Percentiles rank a stretch among this genome's conserved stretches.
Conservation (phyloP, 2,113 vertebrate genomes). For the Oncorhynchus mykiss region DNA sequence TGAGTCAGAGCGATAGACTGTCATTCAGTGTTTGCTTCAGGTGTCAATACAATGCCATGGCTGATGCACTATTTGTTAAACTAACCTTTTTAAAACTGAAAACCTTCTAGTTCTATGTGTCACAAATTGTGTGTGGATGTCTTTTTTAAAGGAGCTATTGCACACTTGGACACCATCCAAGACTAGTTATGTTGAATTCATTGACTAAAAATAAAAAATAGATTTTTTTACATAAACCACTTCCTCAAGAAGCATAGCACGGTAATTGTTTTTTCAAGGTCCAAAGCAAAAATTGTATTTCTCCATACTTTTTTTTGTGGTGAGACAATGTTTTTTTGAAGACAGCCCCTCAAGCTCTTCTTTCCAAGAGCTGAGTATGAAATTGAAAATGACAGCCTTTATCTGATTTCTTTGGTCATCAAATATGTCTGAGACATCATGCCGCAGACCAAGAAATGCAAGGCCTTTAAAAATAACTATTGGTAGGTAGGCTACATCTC, state of each 20-base stretch:
- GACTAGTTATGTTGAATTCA: background rate
- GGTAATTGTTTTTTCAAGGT: slow-evolving; percentile 12
- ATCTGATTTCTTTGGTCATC: slow-evolving; percentile 1
- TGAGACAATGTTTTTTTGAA: background rate
- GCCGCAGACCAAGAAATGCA: background rate
- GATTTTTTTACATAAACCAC: background rate
- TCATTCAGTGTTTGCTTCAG: background rate
- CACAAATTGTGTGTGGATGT: background rate
- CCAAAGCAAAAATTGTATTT: background rate
- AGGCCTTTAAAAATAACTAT: slow-evolving; percentile 5
- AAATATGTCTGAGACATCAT: slow-evolving; percentile 7
- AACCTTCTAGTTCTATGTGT: background rate
- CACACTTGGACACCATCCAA: too few species aligned
- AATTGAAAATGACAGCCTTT: slow-evolving; percentile 23
- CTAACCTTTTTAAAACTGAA: background rate
- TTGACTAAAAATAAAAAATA: background rate
- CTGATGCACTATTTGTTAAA: background rate
- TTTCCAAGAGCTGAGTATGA: slow-evolving; percentile 21
- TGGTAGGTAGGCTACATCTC: too few species aligned
- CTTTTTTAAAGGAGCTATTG: background rate
- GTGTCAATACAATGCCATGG: background rate
- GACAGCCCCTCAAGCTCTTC: slow-evolving; percentile 24
- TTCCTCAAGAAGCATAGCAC: slow-evolving; percentile 14
- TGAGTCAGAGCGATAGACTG: too few species aligned
- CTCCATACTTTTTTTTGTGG: slow-evolving; percentile 3